A percentile compares a stretch with the other conserved stretches of the same genome.
phyloP scores from a whole-genome alignment of 53 echinoderm and acorn worm species.

The Paelopatides confundens region DNA sequence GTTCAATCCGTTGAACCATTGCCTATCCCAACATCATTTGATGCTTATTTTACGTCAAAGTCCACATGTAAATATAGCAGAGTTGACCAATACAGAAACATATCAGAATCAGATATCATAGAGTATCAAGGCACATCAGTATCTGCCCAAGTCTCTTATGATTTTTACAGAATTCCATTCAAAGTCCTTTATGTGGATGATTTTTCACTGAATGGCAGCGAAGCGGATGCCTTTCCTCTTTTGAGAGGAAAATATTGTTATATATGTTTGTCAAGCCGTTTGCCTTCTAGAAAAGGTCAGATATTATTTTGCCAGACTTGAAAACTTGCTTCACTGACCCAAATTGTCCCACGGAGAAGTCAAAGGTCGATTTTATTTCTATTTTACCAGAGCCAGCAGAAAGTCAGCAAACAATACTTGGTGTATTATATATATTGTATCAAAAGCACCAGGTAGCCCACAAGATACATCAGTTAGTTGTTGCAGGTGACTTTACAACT shows the following conservation, averaged over 20 bases:
- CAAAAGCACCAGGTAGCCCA: slow-evolving; percentile 42
- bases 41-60: not conserved
- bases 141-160: too few species aligned
- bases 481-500: slow-evolving; percentile 54
- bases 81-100: not conserved
- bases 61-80: not conserved
- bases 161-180: not conserved
- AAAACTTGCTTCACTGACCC: not conserved
- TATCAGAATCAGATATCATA: not conserved
- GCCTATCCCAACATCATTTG: not conserved
- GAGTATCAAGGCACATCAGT: not conserved
- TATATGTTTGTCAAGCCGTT: slow-evolving; percentile 48
- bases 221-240: not conserved
- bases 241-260: slow-evolving; percentile 14
- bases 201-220: not conserved
- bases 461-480: slow-evolving; percentile 13
- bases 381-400: slow-evolving; percentile 46
- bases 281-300: not conserved
- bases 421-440: slow-evolving; percentile 24
- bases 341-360: slow-evolving; percentile 1
- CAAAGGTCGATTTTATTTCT: slow-evolving; percentile 30
- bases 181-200: not conserved
- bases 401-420: slow-evolving; percentile 37
- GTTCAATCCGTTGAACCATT: slow-evolving; percentile 24
- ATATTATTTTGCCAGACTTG: slow-evolving; percentile 24